These are phyloP conservation scores for Callorhinus ursinus DNA, from an alignment of 2,113 vertebrate species.

Conservation along the genomic window DNA sequence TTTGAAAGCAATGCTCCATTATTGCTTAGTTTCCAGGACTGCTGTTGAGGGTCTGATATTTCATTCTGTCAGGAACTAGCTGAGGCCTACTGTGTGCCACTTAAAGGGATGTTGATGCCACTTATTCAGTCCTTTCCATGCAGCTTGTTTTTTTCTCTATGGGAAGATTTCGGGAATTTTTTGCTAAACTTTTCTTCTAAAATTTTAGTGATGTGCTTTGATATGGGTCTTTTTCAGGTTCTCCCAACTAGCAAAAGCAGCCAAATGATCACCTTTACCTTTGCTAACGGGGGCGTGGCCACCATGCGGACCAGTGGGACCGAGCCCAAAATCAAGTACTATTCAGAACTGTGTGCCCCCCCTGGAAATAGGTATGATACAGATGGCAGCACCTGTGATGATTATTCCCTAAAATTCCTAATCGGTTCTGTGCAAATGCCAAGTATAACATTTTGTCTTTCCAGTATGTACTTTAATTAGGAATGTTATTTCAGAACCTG, in stretches of 20 bases:
- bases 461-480: background rate
- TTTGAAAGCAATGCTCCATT: background rate
- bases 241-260: constrained; percentile 96
- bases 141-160: background rate
- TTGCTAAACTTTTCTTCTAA: background rate
- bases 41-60: too few species aligned
- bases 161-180: background rate
- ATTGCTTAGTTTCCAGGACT: rapidly evolving
- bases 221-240: constrained; percentile 65
- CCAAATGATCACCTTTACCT: constrained; percentile 99
- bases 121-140: background rate
- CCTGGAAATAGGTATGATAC: constrained; percentile 93
- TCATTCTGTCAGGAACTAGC: background rate
- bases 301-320: constrained; percentile 98
- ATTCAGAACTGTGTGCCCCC: constrained; percentile 95
- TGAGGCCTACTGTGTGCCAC: background rate
- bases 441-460: background rate
- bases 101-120: rapidly evolving
- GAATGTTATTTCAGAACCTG: background rate
- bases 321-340: constrained; percentile 99
- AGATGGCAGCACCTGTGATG: background rate
- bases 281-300: constrained; percentile 95
- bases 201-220: background rate
- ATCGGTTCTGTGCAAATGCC: background rate
- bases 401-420: background rate